These are phyloP conservation scores for Malacoctenus gilli DNA, from an alignment of 2,797 vertebrate genomes.

Conservation along the genomic window DNA sequence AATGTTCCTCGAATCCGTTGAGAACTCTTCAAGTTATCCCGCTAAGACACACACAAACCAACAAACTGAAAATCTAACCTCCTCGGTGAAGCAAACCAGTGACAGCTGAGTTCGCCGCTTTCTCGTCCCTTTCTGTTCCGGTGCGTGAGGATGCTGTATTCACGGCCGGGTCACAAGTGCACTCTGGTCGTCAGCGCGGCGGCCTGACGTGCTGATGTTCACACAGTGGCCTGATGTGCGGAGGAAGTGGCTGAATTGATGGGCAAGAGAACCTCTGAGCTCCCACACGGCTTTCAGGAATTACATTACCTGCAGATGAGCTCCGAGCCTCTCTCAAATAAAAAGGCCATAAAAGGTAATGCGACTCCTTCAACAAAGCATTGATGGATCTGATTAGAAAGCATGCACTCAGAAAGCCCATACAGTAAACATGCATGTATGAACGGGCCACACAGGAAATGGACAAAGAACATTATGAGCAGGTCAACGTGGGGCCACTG, in stretches of 20 bases:
- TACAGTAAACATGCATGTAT: conserved; percentile 52
- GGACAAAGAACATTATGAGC: conserved; percentile 26
- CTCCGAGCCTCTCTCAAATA: conserved; percentile 52
- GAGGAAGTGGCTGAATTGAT: conserved; percentile 51
- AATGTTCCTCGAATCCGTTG: no score
- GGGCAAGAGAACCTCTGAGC: conserved; percentile 40
- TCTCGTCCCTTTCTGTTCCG: no score
- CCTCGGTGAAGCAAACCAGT: no score
- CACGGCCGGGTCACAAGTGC: no score
- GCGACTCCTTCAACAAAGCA: conserved; percentile 66
- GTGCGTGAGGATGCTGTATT: no score
- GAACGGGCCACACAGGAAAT: conserved; percentile 47
- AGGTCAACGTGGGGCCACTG: conserved; percentile 14
- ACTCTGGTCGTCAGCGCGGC: no score
- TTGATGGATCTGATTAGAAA: conserved; percentile 42
- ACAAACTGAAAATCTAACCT: no score
- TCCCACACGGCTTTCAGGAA: conserved; percentile 55
- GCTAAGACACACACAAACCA: no score
- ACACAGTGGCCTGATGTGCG: conserved; percentile 2
- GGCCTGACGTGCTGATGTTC: no score
- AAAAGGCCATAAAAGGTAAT: conserved; percentile 74
- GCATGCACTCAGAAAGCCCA: conserved; percentile 40
- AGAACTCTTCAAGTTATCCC: no score
- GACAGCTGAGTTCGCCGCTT: no score
- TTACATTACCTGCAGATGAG: conserved; percentile 65